These are phyloP conservation scores for Buathra laborator DNA, from an alignment of 2,888 invertebrate genomes.

Conservation along the genomic window DNA sequence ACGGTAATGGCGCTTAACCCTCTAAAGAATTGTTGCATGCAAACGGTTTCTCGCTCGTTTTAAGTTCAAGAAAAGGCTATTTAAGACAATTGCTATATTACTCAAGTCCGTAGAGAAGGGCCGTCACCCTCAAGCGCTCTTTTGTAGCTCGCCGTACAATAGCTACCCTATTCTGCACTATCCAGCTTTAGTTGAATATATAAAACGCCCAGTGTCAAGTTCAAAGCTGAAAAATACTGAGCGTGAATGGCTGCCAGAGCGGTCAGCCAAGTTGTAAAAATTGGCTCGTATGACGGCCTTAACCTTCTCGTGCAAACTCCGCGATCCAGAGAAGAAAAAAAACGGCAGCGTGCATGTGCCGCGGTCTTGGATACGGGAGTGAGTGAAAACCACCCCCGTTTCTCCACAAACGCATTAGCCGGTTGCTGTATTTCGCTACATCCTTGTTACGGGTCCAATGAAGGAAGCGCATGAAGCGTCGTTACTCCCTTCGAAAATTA, in stretches of 20 bases:
- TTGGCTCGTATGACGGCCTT: conserved; percentile 75
- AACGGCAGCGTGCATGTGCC: background rate
- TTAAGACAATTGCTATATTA: no score
- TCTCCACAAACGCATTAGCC: background rate
- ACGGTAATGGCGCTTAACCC: no score
- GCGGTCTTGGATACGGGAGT: background rate
- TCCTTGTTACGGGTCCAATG: background rate
- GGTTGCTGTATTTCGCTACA: background rate
- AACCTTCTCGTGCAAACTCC: conserved; percentile 70
- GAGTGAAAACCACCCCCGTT: background rate
- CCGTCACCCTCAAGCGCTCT: background rate
- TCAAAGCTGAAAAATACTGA: conserved; percentile 62
- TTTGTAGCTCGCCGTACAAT: background rate
- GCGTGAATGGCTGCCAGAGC: conserved; percentile 73
- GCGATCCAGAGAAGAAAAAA: conserved; percentile 9
- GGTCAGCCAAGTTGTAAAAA: conserved; percentile 80
- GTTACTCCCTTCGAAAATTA: conserved; percentile 10
- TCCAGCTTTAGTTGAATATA: conserved; percentile 8
- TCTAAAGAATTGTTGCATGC: no score
- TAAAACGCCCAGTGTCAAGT: conserved; percentile 71
- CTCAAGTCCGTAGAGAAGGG: background rate
- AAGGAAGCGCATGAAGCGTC: background rate
- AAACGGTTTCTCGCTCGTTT: no score
- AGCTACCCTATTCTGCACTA: background rate
- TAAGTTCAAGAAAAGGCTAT: no score